phyloP scores from a whole-genome alignment of 2,113 vertebrate genomes.

The Bos taurus region DNA sequence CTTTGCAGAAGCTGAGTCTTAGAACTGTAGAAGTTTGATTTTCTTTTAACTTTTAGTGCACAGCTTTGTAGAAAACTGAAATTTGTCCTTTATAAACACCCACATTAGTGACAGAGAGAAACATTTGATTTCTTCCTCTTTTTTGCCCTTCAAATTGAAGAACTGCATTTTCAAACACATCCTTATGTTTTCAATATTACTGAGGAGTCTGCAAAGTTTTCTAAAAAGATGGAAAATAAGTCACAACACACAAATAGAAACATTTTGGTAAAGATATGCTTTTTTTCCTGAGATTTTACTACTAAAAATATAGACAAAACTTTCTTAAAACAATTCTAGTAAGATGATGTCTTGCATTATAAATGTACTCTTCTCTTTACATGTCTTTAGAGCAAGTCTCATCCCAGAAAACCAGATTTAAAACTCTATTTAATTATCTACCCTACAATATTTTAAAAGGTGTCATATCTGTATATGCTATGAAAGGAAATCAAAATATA shows the following conservation, averaged over 20 bases:
- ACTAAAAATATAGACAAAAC: neutral
- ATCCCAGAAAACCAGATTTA: neutral
- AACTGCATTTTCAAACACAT: neutral
- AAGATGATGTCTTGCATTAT: neutral
- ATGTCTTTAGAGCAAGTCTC: neutral
- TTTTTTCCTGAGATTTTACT: neutral
- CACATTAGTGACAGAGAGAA: neutral
- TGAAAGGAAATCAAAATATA: neutral
- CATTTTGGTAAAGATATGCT: neutral
- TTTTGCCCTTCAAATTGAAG: neutral
- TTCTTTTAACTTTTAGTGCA: constrained; percentile 22
- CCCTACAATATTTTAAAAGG: constrained; percentile 43
- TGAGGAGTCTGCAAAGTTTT: neutral
- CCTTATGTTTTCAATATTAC: neutral
- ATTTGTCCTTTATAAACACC: neutral
- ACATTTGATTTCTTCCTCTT: neutral
- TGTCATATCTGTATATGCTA: neutral
- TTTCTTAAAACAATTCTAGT: constrained; percentile 48
- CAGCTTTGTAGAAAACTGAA: neutral
- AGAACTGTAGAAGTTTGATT: neutral
- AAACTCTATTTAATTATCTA: neutral
- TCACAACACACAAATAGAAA: neutral
- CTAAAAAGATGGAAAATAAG: neutral
- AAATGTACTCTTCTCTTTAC: constrained; percentile 7
- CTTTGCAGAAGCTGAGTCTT: neutral